A percentile compares a stretch with the other conserved stretches of the same genome.
phyloP scores from a whole-genome alignment of 2,888 invertebrate genomes.

The Eilema sororculum region DNA sequence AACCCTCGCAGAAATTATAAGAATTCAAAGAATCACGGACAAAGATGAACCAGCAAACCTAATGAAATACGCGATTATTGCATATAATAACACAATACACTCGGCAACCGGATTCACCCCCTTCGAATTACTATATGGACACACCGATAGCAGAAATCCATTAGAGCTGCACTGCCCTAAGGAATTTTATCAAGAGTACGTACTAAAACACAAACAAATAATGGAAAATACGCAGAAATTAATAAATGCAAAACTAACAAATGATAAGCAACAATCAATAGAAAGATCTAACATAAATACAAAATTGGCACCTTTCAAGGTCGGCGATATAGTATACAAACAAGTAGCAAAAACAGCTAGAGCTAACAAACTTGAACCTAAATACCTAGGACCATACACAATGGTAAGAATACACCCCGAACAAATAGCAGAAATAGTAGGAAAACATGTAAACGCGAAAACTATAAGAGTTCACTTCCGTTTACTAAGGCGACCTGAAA shows the following conservation, averaged over 20 bases:
- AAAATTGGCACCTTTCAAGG: background rate
- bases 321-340: background rate
- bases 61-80: no score
- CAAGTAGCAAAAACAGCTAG: conserved; percentile 1
- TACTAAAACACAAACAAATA: background rate
- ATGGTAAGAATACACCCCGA: conserved; percentile 41
- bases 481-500: conserved; percentile 45
- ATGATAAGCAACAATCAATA: background rate
- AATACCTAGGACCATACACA: conserved; percentile 13
- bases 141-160: background rate
- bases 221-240: conserved; percentile 6
- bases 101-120: conserved; percentile 7
- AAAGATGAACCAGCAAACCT: conserved; percentile 43
- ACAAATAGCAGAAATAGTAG: conserved; percentile 50
- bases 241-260: background rate
- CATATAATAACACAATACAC: conserved; percentile 3
- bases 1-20: conserved; percentile 35
- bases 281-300: background rate
- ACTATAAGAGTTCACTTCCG: conserved; percentile 48
- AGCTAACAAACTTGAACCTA: conserved; percentile 7
- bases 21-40: conserved; percentile 44
- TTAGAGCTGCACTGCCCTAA: background rate
- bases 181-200: conserved; percentile 8
- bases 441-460: conserved; percentile 50
- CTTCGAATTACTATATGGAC: conserved; percentile 2